A percentile compares a stretch with the other conserved stretches of the same genome.
phyloP scores from a whole-genome alignment of 2,113 vertebrate genomes.

The Menura novaehollandiae region DNA sequence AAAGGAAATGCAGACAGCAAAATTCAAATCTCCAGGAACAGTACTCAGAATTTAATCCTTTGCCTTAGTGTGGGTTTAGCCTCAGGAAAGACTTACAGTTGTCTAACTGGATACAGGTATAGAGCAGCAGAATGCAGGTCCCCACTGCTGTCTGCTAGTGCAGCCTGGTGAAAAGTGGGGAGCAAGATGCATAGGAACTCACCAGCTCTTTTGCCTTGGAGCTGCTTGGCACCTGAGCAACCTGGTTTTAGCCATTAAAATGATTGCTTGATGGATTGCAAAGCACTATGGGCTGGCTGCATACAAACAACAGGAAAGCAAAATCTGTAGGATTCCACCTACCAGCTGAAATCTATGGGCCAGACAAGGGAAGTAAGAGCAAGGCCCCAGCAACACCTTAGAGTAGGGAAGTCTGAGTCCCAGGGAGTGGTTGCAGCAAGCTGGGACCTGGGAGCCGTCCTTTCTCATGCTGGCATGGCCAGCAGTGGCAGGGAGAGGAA shows the following conservation, averaged over 20 bases:
- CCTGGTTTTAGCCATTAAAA: not conserved
- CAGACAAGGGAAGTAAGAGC: not conserved
- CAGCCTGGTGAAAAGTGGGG: rapidly evolving
- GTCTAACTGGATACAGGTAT: not conserved
- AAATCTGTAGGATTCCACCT: not conserved
- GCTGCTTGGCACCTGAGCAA: not conserved
- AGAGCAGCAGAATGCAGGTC: not conserved
- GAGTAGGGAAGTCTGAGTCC: not conserved
- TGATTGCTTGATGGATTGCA: not conserved
- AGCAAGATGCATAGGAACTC: not conserved
- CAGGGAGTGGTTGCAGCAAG: rapidly evolving
- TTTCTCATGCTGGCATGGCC: rapidly evolving
- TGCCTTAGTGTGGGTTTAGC: not conserved
- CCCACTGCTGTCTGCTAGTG: rapidly evolving
- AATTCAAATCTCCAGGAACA: not conserved
- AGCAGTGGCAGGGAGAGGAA: not conserved
- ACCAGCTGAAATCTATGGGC: rapidly evolving
- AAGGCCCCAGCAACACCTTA: too few species aligned
- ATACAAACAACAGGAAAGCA: rapidly evolving
- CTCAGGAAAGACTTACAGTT: not conserved
- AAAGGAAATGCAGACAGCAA: not conserved
- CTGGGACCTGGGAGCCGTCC: too few species aligned
- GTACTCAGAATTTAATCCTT: not conserved
- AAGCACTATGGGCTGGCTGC: not conserved
- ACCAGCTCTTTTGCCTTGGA: not conserved